Evolutionary conservation across 1,140 invertebrate species (phyloP), one percentile per base, ranked within the genome.

Genomic region (Drosophila funebris): DNA sequence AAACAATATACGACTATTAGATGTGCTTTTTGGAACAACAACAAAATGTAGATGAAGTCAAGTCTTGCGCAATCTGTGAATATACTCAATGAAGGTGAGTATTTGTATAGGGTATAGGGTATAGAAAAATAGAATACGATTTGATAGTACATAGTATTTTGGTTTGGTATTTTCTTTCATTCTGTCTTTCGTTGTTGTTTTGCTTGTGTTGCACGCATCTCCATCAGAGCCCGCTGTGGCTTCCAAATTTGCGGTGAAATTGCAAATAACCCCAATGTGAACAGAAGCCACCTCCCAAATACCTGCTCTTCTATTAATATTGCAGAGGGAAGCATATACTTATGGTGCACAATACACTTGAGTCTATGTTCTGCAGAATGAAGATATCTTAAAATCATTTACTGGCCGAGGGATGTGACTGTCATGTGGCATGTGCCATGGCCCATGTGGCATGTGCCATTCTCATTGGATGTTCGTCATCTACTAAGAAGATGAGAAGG

Each of bases 181-280:
- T 36, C 27, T 50, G 24, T 39, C 16, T 14, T 13, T 29, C 9
- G 24, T 44, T 27, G 9, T 18, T 43, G 43, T 31, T 18, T 70
- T 74, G 53, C 64, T 73, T 69, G 44, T 73, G 52, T 58, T 62
- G 54, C 57, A 68, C 46, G 46, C 63, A 62, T 13, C 44, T 54
- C 31, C 52, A 53, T 54, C 46, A 16, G 41, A 37, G 62, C 39
- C 60, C 53, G 33, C 29, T 64, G 72, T 63, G 67, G 46, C 43
- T 71, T 57, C 36, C 6, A 64, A 74, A 74, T 71, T 66, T 78
- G 52, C 62, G 31, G 44, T 58, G 57, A 46, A 73, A 78, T 68
- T 64, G 73, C 69, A 73, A 73, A 78, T 73, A 69, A 56, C 44
- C 37, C 44, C 46, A 64, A 48, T 73, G 73, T 37, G 61, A 20